Percentiles rank a stretch among this genome's conserved stretches.
Conservation (phyloP, 1,140 invertebrate species). For the Harlomillsia oculata region DNA sequence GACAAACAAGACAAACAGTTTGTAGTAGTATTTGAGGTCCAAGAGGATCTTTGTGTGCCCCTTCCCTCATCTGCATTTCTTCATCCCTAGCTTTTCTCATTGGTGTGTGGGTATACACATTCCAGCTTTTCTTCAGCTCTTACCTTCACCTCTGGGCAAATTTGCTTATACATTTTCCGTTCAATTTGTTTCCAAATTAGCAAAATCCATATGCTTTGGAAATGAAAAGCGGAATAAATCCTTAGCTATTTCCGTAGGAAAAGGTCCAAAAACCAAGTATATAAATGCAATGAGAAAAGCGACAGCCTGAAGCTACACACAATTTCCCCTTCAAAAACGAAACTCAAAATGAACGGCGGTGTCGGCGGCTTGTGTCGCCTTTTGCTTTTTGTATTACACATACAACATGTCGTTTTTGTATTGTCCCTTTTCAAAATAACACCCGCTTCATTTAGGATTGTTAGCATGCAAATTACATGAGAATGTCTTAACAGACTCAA, state of each 20-base stretch:
- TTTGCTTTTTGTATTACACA: neutral
- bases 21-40: neutral
- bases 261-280: neutral
- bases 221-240: conserved; percentile 7
- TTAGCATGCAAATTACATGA: too few species aligned
- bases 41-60: neutral
- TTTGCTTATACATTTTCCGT: conserved; percentile 6
- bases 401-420: too few species aligned
- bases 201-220: conserved; percentile 15
- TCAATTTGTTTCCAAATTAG: conserved; percentile 16
- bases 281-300: neutral
- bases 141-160: neutral
- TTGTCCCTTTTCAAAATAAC: too few species aligned
- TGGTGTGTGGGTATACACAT: neutral
- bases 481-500: too few species aligned
- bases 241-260: neutral
- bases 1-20: neutral
- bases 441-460: too few species aligned
- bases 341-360: neutral
- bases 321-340: too few species aligned
- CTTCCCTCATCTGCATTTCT: neutral
- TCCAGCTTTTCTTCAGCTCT: neutral
- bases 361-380: neutral
- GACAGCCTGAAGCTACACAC: too few species aligned
- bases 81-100: too few species aligned